These are phyloP conservation scores for Branchipolynoe longqiensis DNA, from an alignment of 2,888 invertebrate species.

Conservation along the genomic window DNA sequence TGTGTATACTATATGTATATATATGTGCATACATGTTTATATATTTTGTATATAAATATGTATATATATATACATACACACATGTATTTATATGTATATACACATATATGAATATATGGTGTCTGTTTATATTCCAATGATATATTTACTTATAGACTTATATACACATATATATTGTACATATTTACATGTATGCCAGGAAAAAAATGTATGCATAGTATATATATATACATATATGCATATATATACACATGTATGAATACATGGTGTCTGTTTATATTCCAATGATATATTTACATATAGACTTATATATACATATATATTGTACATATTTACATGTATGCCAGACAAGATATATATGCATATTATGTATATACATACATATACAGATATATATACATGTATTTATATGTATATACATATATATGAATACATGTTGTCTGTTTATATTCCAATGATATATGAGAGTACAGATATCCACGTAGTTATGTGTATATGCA, in stretches of 20 bases:
- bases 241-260: not conserved
- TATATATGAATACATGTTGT: not conserved
- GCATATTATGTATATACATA: not conserved
- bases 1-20: not conserved
- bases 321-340: not conserved
- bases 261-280: not conserved
- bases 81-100: not conserved
- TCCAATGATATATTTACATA: not conserved
- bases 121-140: not conserved
- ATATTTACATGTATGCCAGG: too few relatives aligned
- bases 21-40: too few relatives aligned
- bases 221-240: not conserved
- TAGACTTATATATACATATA: not conserved
- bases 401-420: not conserved
- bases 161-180: not conserved
- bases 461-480: not conserved
- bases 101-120: not conserved
- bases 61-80: not conserved
- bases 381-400: too few relatives aligned
- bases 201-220: too few relatives aligned
- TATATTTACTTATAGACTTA: not conserved
- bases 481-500: not conserved
- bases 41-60: not conserved
- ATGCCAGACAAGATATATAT: too few relatives aligned
- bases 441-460: not conserved